Base-by-base conservation (phyloP, 1,140 invertebrate species). In the Brachionus paranguensis region DNA sequence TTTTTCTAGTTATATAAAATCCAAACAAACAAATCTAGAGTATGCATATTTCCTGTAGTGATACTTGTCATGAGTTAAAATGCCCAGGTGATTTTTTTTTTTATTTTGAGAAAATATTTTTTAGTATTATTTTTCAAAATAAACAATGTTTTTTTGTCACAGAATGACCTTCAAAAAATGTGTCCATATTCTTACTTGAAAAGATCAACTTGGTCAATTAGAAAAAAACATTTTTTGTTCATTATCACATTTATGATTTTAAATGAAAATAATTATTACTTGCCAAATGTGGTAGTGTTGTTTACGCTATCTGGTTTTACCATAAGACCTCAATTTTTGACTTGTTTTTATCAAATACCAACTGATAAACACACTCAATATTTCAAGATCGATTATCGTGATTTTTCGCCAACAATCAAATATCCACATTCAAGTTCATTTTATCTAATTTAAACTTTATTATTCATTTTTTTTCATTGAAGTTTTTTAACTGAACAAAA, bases 71-170 rank as follows among this genome's bases (percentile, higher is more conserved):
- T 17, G 43, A 72, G 41, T 17, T 72, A n/a, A 41, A 72, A 45
- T 72, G 33, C 68, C 68, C 68, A 72, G n/a, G 68, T 72, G 68
- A 72, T 24, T 41, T 72, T 45, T 72, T 43, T n/a, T 37, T n/a
- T 72, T 68, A 29, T 29, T 29, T 10, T 3, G 33, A 37, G 33
- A 37, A 37, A 37, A 43, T 20, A 41, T 43, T 20, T 47, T 72
- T 20, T 43, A 3, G 68, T 72, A 72, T 72, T 72, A 72, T 41
- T 72, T 72, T 72, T 72, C 68, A 43, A 72, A 72, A 43, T 72
- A 37, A 72, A 72, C 68, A 45, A 24, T 24, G 24, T n/a, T 41
- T 20, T 14, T 72, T 72, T 70, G 47, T 53, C 47, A 17, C 12
- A 53, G 47, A 53, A 53, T 14, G 47, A 53, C 12, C 33, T 53